Conservation (phyloP, 92 coral and sea anemone genomes). For the Phenganax marumi region DNA sequence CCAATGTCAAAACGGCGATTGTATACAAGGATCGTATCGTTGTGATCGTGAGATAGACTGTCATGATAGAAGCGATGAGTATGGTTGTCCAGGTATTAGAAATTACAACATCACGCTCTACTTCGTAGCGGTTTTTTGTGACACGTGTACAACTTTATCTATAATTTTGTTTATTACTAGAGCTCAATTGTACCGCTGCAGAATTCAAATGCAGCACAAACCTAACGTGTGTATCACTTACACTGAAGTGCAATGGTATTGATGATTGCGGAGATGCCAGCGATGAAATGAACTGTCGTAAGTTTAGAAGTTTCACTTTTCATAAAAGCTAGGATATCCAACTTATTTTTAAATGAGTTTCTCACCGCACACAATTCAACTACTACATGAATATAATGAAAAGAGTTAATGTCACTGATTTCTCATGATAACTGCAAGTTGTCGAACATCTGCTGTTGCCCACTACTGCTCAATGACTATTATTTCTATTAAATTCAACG, state of each 20-base stretch:
- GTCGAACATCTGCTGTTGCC: background rate
- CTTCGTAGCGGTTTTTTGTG: background rate
- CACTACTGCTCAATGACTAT: background rate
- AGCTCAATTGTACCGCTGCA: background rate
- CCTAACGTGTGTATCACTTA: slow-evolving; percentile 21
- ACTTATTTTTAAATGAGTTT: no score
- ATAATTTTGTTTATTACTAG: background rate
- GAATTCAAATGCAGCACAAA: slow-evolving; percentile 28
- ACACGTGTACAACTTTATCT: background rate
- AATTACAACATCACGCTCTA: no score
- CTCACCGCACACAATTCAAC: no score
- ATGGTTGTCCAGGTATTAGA: slow-evolving; percentile 31
- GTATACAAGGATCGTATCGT: slow-evolving; percentile 55
- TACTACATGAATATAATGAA: no score
- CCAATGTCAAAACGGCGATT: slow-evolving; percentile 72
- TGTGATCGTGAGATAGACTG: slow-evolving; percentile 70
- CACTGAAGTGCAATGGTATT: slow-evolving; percentile 18
- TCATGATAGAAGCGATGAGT: slow-evolving; percentile 55
- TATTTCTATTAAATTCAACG: background rate
- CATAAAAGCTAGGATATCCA: background rate
- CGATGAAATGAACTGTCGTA: slow-evolving; percentile 39
- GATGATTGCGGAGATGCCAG: slow-evolving; percentile 23
- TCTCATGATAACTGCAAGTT: background rate
- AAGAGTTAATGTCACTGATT: no score
- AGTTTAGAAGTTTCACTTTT: slow-evolving; percentile 1